Base-by-base conservation (phyloP, 2,113 vertebrate genomes). In the Alouatta palliata region DNA sequence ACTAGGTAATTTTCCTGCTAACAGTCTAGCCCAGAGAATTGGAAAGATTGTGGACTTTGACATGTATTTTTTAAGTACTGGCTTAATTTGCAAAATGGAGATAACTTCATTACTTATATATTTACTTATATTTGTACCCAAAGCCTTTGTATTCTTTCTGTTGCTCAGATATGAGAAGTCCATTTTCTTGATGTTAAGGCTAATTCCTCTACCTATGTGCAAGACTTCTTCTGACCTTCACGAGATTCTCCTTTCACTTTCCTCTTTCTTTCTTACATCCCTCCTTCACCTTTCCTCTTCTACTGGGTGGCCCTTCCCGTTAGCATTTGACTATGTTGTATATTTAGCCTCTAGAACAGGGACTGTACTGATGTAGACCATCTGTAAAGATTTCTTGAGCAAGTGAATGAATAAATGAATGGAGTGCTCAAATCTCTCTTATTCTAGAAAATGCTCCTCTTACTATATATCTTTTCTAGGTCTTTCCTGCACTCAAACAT, bases 61-160 rank as follows among this genome's bases (percentile, higher is more conserved):
- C 61, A 9, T 47, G 6, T 88, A 87, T 94, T 54, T 92, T 94
- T 87, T 73, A 85, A 95, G 52, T n/a, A 90, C 32, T 66, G 71
- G 54, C 47, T 81, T 96, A 35, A 70, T 87, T 95, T 93, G 37
- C 73, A 81, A 96, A 86, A 66, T 43, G 19, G 43, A 43, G 23
- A 76, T 77, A 64, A 70, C 40, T 76, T 94, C 21, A 56, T 82
- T 76, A 85, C 35, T 88, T 94, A 37, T 35, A 95, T 21, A 80
- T 79, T 47, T 71, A 54, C 54, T 94, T 83, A 64, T 84, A 58
- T 73, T 52, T 89, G 73, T n/a, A 43, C 17, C 49, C 20, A 47
- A 83, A 43, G 4, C n/a, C 81, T 88, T 66, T 47, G 40, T 66
- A n/a, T 92, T 92, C 6, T 87, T 73, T 54, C 13, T 49, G 16